Percentiles rank a stretch among this genome's conserved stretches.
These are phyloP conservation scores for Pygmarrhopalites habei DNA, from an alignment of 1,140 invertebrate species.

Conservation along the genomic window DNA sequence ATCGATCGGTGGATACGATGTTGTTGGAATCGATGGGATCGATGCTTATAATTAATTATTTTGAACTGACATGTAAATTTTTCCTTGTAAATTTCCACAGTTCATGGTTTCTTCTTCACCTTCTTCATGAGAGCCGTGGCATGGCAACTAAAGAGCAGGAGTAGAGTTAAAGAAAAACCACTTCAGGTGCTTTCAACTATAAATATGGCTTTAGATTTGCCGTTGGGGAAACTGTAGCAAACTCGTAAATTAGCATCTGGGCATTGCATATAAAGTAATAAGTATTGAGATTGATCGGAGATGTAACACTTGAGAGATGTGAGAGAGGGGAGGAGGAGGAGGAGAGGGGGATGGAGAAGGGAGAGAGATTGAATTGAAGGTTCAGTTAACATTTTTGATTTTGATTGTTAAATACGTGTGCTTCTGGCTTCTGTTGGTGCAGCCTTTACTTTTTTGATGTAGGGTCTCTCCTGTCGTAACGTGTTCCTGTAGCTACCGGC, in stretches of 20 bases:
- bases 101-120: constrained; percentile 1
- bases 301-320: constrained; percentile 4
- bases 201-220: not conserved
- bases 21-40: too few relatives aligned
- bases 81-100: constrained; percentile 3
- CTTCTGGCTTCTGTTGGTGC: not conserved
- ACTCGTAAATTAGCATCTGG: constrained; percentile 12
- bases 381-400: constrained; percentile 12
- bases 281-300: constrained; percentile 2
- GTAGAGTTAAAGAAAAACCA: constrained; percentile 6
- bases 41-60: too few relatives aligned
- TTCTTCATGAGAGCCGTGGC: too few relatives aligned
- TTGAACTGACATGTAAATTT: constrained; percentile 14
- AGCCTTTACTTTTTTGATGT: not conserved
- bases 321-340: not conserved
- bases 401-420: constrained; percentile 3
- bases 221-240: constrained; percentile 11
- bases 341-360: not conserved
- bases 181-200: not conserved
- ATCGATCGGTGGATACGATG: too few relatives aligned
- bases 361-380: constrained; percentile 2
- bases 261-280: not conserved
- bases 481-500: constrained; percentile 10
- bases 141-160: too few relatives aligned
- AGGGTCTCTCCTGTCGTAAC: constrained; percentile 5